Base-by-base conservation (phyloP, 1,140 invertebrate genomes). In the Schmidtea mediterranea region DNA sequence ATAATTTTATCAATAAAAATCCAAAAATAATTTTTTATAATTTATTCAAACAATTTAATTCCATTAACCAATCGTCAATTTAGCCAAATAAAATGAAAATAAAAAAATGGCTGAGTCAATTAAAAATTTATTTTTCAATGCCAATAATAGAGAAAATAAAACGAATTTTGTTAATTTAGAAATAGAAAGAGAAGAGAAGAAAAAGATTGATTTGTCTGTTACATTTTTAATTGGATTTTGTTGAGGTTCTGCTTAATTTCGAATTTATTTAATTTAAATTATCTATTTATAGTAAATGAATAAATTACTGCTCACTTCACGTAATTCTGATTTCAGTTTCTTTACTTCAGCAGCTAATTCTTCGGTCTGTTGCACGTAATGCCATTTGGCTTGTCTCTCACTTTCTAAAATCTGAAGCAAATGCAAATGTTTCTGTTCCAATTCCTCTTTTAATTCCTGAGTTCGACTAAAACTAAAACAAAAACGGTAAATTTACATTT, bases 351-450 rank as follows among this genome's bases (percentile, higher is more conserved):
- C 73, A 15, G 76, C 73, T 1, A 87, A 71, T 58, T 87, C 82
- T 56, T 89, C 82, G 52, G 80, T 84, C 61, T 87, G 80, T 58
- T 82, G 78, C 0, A 79, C 80, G 63, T 84, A 86, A 61, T 86
- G 80, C 78, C 80, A 84, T 58, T 84, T 83, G 0, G 80, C 79
- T 3, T 82, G 86, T 57, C 82, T 75, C 62, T 87, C 82, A 52
- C 78, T 82, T 62, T 89, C 82, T 13, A 87, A 76, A 19, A 90
- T 82, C 65, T 87, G 80, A 43, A 86, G 70, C 26, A 89, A 69
- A 63, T 90, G 82, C 18, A 84, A 65, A 66, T 90, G 81, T 62
- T 87, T 83, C 62, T 87, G 82, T 55, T 87, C 82, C 54, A 89
- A 62, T 62, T 89, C 80, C 61, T 87, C 81, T 61, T 84, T 84